phyloP scores from a whole-genome alignment of 2,797 vertebrate species.

The Gobionotothen gibberifrons region DNA sequence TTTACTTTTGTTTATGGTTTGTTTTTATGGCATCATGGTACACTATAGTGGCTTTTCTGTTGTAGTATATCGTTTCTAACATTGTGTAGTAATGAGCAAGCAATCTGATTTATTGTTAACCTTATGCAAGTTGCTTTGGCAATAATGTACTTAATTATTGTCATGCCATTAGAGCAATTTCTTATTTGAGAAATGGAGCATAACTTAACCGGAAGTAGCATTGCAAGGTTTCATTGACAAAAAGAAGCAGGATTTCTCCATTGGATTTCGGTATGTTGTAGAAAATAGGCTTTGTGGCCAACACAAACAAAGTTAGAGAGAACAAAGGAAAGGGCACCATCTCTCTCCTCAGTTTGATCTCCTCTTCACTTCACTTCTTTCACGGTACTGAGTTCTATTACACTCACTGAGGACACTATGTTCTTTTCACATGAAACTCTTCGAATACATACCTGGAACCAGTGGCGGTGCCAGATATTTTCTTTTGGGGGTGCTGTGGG shows the following conservation, averaged over 20 bases:
- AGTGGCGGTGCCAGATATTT: too few relatives aligned
- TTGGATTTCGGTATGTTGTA: too few relatives aligned
- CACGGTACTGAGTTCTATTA: constrained; percentile 20
- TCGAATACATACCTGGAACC: neutral
- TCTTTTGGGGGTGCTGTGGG: too few relatives aligned
- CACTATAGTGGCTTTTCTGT: too few relatives aligned
- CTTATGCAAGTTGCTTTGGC: neutral
- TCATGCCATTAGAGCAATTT: neutral
- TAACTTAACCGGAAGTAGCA: too few relatives aligned
- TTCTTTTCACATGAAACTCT: constrained; percentile 28
- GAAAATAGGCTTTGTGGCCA: too few relatives aligned
- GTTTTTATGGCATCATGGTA: neutral
- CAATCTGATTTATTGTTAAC: neutral
- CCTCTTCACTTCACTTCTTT: constrained; percentile 17
- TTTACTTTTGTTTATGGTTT: neutral
- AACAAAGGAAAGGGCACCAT: neutral
- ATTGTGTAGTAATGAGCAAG: neutral
- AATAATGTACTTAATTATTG: neutral
- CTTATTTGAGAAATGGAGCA: neutral
- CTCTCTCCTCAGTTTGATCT: too few relatives aligned
- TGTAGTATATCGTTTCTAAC: neutral
- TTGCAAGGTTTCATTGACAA: too few relatives aligned
- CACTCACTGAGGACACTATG: constrained; percentile 40
- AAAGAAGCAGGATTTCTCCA: too few relatives aligned
- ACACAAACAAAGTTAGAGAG: neutral